Evolutionary conservation across 2,113 vertebrate genomes (phyloP), one percentile per base, ranked within the genome.

Genomic region (Cryptomyrus ogoouensis): DNA sequence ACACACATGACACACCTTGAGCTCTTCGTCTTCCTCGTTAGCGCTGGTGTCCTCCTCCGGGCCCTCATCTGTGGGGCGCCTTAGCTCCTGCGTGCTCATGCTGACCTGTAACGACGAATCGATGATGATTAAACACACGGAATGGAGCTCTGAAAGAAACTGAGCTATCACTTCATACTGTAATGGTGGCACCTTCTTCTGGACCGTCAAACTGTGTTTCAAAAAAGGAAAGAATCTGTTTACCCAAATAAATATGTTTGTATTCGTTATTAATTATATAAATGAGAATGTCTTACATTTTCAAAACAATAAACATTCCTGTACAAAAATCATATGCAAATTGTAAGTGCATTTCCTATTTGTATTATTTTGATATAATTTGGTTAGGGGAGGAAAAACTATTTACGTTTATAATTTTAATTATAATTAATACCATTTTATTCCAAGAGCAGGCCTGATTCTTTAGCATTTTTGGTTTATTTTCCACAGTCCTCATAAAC

Each of bases 1-100:
- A 84, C 96, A 96, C 3, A 95, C 96, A 42, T 95, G 94, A 91
- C 96, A 96, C 84, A 94, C 90, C 42, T 95, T 96, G 21, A 91
- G 93, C 52, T 90, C 91, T 0, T 90, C 93, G 0, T 93, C 93
- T 1, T 92, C 93, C 8, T 93, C 91, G 1, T 87, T 90, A 0
- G 91, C 91, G 3, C 91, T 92, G 8, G 92, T 86, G 0, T 94
- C 27, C 1, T 91, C 89, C 15, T 92, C 91, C 70, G 92, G 24
- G n/a, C 24, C 94, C 89, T 91, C 74, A 24, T 93, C 47, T 0
- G 27, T 1, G 2, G 24, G 58, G 35, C n/a, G 46, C 77, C 50
- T 39, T 10, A 17, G 31, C 70, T 85, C 80, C 35, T 66, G 89
- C 1, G 56, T 47, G 35, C 21, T 85, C 89, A 89, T 89, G 35